Evolutionary conservation across 2,113 vertebrate species (phyloP).

Genomic region (Platichthys flesus): DNA sequence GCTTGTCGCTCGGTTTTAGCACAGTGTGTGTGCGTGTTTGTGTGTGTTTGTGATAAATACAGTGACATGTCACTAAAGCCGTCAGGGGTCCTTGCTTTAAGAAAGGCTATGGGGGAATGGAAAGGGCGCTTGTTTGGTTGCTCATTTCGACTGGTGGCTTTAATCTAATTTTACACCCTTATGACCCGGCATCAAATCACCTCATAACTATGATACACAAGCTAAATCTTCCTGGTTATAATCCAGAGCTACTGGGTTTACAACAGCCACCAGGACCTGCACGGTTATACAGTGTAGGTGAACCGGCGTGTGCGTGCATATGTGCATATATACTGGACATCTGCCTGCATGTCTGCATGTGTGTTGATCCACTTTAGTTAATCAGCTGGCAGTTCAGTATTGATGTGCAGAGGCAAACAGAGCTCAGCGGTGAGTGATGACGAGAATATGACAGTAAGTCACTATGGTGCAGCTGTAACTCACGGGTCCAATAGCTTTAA

Average conservation of each 20-base stretch:
- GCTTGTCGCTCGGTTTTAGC: constrained; percentile 21
- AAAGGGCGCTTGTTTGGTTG: background rate
- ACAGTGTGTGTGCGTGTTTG: constrained; percentile 1
- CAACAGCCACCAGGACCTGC: background rate
- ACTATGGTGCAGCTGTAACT: constrained; percentile 59
- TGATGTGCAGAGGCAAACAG: constrained; percentile 46
- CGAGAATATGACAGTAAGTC: constrained; percentile 74
- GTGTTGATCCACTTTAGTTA: constrained; percentile 65
- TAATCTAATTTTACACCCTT: constrained; percentile 33
- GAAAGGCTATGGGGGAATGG: background rate
- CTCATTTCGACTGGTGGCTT: constrained; percentile 35
- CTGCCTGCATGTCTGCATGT: background rate
- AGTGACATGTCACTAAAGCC: constrained; percentile 21
- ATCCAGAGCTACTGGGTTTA: background rate
- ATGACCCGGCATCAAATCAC: constrained; percentile 24
- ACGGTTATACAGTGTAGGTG: background rate
- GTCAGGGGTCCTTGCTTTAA: constrained; percentile 11
- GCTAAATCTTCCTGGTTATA: constrained; percentile 15
- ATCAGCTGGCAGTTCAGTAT: constrained; percentile 64
- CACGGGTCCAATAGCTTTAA: constrained; percentile 71
- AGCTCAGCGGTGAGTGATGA: constrained; percentile 68
- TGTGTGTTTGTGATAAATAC: background rate
- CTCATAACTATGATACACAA: constrained; percentile 17
- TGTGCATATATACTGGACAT: background rate
- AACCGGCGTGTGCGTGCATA: background rate